Percentiles rank a stretch among this genome's conserved stretches.
phyloP scores from a whole-genome alignment of 1,140 invertebrate species.

The Lordiphosa stackelbergi region DNA sequence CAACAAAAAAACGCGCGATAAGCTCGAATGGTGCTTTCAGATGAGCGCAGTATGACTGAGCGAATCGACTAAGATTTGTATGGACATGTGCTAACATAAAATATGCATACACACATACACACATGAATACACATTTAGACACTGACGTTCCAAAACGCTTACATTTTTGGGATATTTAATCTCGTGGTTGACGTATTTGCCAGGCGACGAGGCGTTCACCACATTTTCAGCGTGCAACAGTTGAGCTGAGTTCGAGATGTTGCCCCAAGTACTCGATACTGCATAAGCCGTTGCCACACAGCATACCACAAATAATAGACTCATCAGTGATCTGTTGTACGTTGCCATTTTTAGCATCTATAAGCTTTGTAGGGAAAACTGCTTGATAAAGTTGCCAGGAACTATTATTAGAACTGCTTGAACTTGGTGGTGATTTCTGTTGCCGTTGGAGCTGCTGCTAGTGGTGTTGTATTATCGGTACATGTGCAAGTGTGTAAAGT shows the following conservation, averaged over 20 bases:
- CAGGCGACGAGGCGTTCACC: slow-evolving; percentile 55
- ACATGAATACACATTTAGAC: background rate
- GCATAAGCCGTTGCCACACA: slow-evolving; percentile 39
- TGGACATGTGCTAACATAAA: background rate
- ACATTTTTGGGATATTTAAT: slow-evolving; percentile 69
- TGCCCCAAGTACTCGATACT: slow-evolving; percentile 67
- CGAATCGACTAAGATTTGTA: too few species aligned
- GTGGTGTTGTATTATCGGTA: slow-evolving; percentile 17
- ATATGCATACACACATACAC: background rate
- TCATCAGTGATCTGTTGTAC: slow-evolving; percentile 9
- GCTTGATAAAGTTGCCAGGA: slow-evolving; percentile 9
- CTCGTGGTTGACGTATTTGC: slow-evolving; percentile 59
- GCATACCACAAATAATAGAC: slow-evolving; percentile 24
- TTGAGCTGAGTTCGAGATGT: slow-evolving; percentile 62
- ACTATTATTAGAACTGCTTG: slow-evolving; percentile 24
- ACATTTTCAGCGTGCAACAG: slow-evolving; percentile 60
- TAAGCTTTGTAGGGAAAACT: slow-evolving; percentile 3
- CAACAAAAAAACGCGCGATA: slow-evolving; percentile 4
- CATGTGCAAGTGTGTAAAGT: slow-evolving; percentile 16
- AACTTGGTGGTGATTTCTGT: slow-evolving; percentile 20
- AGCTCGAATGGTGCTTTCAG: slow-evolving; percentile 1
- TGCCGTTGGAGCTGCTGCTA: background rate
- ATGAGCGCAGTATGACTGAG: background rate
- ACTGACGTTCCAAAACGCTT: slow-evolving; percentile 19
- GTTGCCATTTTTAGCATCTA: slow-evolving; percentile 19